These are phyloP conservation scores for Entomobrya multifasciata DNA, from an alignment of 2,888 invertebrate genomes.

Conservation along the genomic window DNA sequence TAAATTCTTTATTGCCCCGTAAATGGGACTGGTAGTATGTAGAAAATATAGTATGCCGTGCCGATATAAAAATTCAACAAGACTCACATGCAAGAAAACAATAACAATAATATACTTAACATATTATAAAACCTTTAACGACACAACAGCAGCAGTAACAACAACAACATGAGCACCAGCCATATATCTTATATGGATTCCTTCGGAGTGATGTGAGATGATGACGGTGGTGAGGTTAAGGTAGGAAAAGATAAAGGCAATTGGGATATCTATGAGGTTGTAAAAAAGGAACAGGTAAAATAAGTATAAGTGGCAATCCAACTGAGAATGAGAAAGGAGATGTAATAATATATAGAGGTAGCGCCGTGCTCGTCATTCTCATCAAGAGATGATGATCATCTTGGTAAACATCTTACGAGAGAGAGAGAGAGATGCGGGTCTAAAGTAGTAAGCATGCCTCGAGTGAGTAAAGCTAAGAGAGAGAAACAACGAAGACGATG, in stretches of 20 bases:
- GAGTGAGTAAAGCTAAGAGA: slow-evolving; percentile 24
- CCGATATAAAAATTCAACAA: slow-evolving; percentile 5
- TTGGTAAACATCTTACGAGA: slow-evolving; percentile 75
- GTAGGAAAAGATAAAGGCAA: slow-evolving; percentile 63
- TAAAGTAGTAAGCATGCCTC: slow-evolving; percentile 51
- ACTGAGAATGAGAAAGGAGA: slow-evolving; percentile 54
- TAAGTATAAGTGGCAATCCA: slow-evolving; percentile 53
- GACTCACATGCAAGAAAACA: slow-evolving; percentile 47
- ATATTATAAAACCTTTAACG: slow-evolving; percentile 48
- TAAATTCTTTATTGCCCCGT: slow-evolving; percentile 69
- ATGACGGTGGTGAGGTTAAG: slow-evolving; percentile 47
- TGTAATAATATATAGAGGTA: slow-evolving; percentile 35
- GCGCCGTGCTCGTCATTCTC: slow-evolving; percentile 65
- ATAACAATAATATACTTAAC: slow-evolving; percentile 49
- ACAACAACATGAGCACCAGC: slow-evolving; percentile 21
- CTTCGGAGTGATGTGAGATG: neutral
- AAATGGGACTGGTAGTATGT: slow-evolving; percentile 62
- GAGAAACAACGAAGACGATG: slow-evolving; percentile 59
- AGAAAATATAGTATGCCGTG: neutral
- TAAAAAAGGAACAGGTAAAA: slow-evolving; percentile 61
- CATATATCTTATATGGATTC: slow-evolving; percentile 43
- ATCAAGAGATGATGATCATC: slow-evolving; percentile 73
- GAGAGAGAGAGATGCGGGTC: slow-evolving; percentile 55
- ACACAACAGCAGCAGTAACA: slow-evolving; percentile 30
- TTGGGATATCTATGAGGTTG: slow-evolving; percentile 54